Percentiles rank a stretch among this genome's conserved stretches.
Evolutionary conservation across 2,797 vertebrate species (phyloP).

Genomic region (Meda fulgida): DNA sequence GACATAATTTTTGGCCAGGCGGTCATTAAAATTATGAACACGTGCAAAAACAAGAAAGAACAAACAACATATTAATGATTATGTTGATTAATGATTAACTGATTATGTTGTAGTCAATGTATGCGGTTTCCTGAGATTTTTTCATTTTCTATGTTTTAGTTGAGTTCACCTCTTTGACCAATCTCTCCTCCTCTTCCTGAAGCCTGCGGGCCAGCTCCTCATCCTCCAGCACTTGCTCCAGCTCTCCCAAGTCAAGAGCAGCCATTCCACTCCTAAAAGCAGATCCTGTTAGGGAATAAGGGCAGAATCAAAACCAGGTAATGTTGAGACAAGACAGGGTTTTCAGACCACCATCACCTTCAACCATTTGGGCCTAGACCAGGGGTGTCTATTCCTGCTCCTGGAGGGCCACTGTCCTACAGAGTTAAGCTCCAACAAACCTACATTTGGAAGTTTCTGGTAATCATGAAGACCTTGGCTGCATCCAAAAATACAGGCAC

Average conservation of each 20-base stretch:
- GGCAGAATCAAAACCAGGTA: neutral
- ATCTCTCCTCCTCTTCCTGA: slow-evolving; percentile 75
- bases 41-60: no score
- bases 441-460: neutral
- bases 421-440: neutral
- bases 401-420: neutral
- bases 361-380: neutral
- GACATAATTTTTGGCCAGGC: no score
- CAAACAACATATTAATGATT: no score
- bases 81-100: no score
- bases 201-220: slow-evolving; percentile 79
- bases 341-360: slow-evolving; percentile 38
- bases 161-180: slow-evolving; percentile 62
- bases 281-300: slow-evolving; percentile 54
- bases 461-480: neutral
- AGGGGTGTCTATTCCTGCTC: slow-evolving; percentile 2
- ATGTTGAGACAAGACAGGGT: slow-evolving; percentile 1
- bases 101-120: no score
- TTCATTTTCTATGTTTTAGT: neutral
- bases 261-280: slow-evolving; percentile 46
- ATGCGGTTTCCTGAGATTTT: no score
- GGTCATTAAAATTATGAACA: no score
- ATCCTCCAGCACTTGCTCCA: slow-evolving; percentile 77
- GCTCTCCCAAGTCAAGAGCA: slow-evolving; percentile 70
- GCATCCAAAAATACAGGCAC: neutral